A percentile compares a stretch with the other conserved stretches of the same genome.
These are phyloP conservation scores for Megastigmus dorsalis DNA, from an alignment of 2,888 invertebrate species.

Conservation along the genomic window DNA sequence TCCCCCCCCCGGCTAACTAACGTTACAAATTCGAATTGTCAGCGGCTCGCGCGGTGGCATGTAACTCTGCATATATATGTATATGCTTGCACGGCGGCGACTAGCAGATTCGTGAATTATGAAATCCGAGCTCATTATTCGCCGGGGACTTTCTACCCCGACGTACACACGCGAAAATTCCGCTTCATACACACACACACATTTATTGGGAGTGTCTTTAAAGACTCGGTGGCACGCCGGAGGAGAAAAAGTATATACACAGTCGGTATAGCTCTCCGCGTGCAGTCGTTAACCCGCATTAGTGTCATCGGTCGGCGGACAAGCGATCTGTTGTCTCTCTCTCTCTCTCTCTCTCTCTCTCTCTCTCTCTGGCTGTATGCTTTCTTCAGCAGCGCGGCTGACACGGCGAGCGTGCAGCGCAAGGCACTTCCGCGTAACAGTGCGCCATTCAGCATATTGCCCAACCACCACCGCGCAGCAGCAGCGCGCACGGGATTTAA, in stretches of 20 bases:
- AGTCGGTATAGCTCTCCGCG: too few species aligned
- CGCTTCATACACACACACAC: too few species aligned
- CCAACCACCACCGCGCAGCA: too few species aligned
- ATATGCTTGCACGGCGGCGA: too few species aligned
- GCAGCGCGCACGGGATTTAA: too few species aligned
- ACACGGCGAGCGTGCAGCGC: too few species aligned
- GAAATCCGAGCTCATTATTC: conserved; percentile 39
- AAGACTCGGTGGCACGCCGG: too few species aligned
- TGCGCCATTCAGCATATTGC: conserved; percentile 59
- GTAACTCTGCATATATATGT: too few species aligned
- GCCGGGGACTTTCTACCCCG: conserved; percentile 21
- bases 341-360: not conserved
- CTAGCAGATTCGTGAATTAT: conserved; percentile 29
- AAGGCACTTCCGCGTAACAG: conserved; percentile 68
- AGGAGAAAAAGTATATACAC: too few species aligned
- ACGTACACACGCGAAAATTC: not conserved
- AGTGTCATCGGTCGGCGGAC: conserved; percentile 62
- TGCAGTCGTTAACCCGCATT: conserved; percentile 61
- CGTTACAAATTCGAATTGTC: conserved; percentile 43
- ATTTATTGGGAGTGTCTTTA: conserved; percentile 15
- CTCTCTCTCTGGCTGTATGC: conserved; percentile 36
- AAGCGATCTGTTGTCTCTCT: conserved; percentile 62
- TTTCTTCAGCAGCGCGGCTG: too few species aligned
- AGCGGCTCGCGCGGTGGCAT: not conserved
- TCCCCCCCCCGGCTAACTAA: conserved; percentile 27